A percentile compares a stretch with the other conserved stretches of the same genome.
These are phyloP conservation scores for Troides helena DNA, from an alignment of 2,888 invertebrate species.

Conservation along the genomic window DNA sequence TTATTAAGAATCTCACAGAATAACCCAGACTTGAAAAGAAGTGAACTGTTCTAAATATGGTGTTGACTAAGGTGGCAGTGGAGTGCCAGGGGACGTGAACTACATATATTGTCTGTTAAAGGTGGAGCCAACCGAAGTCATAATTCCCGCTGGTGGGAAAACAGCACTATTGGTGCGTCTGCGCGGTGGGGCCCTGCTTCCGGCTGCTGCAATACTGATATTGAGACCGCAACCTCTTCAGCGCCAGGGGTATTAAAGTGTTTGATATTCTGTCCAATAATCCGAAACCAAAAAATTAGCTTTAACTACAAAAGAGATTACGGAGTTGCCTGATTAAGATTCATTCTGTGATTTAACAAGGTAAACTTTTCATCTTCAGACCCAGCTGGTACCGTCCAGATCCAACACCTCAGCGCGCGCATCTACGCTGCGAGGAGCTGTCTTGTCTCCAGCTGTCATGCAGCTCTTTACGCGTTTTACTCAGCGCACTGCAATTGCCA, in stretches of 20 bases:
- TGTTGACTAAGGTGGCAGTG: too few species aligned
- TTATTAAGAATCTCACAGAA: too few species aligned
- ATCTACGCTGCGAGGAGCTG: constrained; percentile 40
- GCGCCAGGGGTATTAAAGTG: constrained; percentile 38
- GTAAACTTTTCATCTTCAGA: constrained; percentile 32
- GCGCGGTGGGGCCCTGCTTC: constrained; percentile 17
- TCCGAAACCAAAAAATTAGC: background rate
- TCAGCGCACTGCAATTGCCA: constrained; percentile 55
- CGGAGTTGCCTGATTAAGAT: too few species aligned
- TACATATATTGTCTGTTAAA: constrained; percentile 23
- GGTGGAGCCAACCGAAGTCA: constrained; percentile 42
- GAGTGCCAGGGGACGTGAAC: too few species aligned
- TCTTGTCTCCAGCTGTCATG: constrained; percentile 39
- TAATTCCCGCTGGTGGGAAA: constrained; percentile 38
- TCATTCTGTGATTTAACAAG: too few species aligned
- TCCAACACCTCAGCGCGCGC: constrained; percentile 41
- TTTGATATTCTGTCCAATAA: background rate
- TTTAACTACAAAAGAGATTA: too few species aligned
- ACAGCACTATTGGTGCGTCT: constrained; percentile 41
- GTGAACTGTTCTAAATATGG: too few species aligned
- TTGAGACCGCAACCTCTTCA: constrained; percentile 39
- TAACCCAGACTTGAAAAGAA: too few species aligned
- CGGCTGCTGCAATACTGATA: constrained; percentile 36
- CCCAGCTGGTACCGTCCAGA: constrained; percentile 47
- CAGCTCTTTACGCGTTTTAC: constrained; percentile 39